phyloP scores from a whole-genome alignment of 2,888 invertebrate genomes.

The Lacanobia oleracea region DNA sequence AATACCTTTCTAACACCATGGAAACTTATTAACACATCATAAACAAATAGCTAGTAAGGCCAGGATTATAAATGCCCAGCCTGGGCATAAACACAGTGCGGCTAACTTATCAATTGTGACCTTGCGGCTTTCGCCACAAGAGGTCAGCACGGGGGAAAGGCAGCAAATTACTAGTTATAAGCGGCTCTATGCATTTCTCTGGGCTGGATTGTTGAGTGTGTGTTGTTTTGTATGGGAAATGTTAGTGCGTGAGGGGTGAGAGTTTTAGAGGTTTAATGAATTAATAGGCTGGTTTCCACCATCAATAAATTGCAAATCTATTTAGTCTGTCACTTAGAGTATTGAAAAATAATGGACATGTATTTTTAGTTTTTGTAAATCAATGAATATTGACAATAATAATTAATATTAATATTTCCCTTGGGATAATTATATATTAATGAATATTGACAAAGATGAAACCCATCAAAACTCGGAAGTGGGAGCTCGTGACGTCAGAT shows the following conservation, averaged over 20 bases:
- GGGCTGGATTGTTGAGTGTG: background rate
- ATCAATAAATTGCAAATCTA: too few relatives aligned
- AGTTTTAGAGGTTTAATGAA: background rate
- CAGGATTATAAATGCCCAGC: background rate
- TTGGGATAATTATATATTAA: too few relatives aligned
- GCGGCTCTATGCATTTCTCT: constrained; percentile 37
- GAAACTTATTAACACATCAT: background rate
- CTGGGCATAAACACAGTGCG: constrained; percentile 11
- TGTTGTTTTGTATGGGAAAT: background rate
- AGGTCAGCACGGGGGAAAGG: constrained; percentile 62
- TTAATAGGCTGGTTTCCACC: too few relatives aligned
- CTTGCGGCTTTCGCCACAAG: constrained; percentile 64
- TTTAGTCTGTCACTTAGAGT: too few relatives aligned
- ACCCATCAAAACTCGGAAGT: too few relatives aligned
- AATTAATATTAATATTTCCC: too few relatives aligned
- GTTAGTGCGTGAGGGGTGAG: background rate
- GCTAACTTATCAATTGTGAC: constrained; percentile 50
- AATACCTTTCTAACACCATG: background rate
- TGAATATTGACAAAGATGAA: too few relatives aligned
- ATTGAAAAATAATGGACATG: too few relatives aligned
- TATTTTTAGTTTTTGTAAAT: too few relatives aligned
- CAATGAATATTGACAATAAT: too few relatives aligned
- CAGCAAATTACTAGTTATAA: constrained; percentile 42
- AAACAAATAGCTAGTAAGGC: constrained; percentile 8
- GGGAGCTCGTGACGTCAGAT: too few relatives aligned